A percentile compares a stretch with the other conserved stretches of the same genome.
These are phyloP conservation scores for Malthinus seriepunctatus DNA, from an alignment of 2,888 invertebrate genomes.

Conservation along the genomic window DNA sequence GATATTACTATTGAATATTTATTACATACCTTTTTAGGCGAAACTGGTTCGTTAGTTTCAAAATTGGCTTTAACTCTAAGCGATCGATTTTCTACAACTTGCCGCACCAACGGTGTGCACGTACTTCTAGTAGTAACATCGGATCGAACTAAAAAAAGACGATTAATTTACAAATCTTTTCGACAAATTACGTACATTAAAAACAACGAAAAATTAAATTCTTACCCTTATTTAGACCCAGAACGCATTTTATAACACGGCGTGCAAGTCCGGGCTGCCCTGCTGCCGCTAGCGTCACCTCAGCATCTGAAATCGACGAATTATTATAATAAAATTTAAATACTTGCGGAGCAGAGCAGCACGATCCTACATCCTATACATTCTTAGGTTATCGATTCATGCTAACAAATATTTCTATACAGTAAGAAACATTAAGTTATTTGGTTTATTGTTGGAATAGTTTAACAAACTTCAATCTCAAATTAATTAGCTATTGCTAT, in stretches of 20 bases:
- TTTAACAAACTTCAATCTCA: no score
- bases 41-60: not conserved
- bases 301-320: slow-evolving; percentile 44
- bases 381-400: no score
- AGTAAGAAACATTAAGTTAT: no score
- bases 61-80: not conserved
- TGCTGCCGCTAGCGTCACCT: slow-evolving; percentile 14
- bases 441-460: no score
- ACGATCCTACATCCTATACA: not conserved
- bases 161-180: not conserved
- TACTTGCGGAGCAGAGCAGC: slow-evolving; percentile 24
- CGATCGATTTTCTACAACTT: slow-evolving; percentile 15
- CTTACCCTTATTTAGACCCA: slow-evolving; percentile 45
- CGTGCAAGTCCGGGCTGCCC: slow-evolving; percentile 43
- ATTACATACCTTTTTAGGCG: no score
- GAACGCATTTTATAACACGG: slow-evolving; percentile 44
- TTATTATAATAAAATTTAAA: slow-evolving; percentile 14
- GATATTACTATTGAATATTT: no score
- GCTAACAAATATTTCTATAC: no score
- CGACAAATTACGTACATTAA: no score
- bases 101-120: slow-evolving; percentile 38
- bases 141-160: slow-evolving; percentile 44
- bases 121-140: slow-evolving; percentile 47
- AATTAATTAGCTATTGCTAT: no score
- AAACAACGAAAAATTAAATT: not conserved